Base-by-base conservation (phyloP, 2,113 vertebrate genomes). In the Paradoxurus hermaphroditus region DNA sequence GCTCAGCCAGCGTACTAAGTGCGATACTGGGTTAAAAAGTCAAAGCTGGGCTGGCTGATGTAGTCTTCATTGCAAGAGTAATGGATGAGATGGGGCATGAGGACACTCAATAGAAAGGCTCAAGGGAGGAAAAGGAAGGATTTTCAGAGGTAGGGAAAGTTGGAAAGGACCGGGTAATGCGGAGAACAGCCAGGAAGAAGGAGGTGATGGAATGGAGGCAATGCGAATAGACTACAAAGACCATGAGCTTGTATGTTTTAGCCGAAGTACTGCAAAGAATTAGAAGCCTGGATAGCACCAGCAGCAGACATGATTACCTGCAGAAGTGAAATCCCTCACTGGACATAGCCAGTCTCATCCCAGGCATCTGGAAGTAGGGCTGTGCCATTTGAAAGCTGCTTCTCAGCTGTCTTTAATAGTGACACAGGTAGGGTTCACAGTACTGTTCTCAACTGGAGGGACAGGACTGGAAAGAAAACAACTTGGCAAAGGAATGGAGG, bases 261-360 rank as follows among this genome's bases (percentile, higher is more conserved):
- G 79, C 29, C 56, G 18, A 96, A 92, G 63, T 56, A 77, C 11
- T 31, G 53, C 68, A 53, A 49, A 86, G 79, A 82, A 91, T 4
- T 34, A 31, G 21, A 95, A 79, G 79, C 36, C 1, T 75, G 62
- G 72, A 86, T 14, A 94, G 75, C 73, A 63, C 39, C 31, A 84
- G 78, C 68, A 96, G 92, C 73, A 85, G 59, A 97, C 59, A 95
- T 44, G 92, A 97, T 90, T 92, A 36, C 41, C 21, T 62, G 21
- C 46, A 70, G 72, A 41, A 78, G 53, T 44, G 83, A 75, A 88
- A 91, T 21, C 65, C 59, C 65, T 82, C 39, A 49, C 46, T 67
- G 49, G 85, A 92, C 39, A 73, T 14, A 82, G 44, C 70, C 62
- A 51, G 73, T 78, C 63, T 90, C 79, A 51, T 86, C 72, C 34